phyloP scores from a whole-genome alignment of 2,888 invertebrate genomes.

The Melanotus villosus region DNA sequence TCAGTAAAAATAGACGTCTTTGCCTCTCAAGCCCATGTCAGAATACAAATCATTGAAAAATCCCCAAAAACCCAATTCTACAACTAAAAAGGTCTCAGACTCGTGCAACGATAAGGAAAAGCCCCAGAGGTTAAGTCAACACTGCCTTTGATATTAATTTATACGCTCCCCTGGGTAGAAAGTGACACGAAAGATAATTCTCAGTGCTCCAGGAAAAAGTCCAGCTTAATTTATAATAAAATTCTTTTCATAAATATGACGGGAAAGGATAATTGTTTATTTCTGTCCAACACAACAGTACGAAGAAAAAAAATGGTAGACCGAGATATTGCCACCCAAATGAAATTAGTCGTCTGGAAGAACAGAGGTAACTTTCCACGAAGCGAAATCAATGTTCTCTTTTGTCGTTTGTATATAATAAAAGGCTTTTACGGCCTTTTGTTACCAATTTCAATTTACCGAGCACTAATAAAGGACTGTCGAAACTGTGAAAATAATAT shows the following conservation, averaged over 20 bases:
- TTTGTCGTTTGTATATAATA: neutral
- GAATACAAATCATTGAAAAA: no score
- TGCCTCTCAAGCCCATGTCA: no score
- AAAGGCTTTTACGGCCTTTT: neutral
- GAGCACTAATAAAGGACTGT: neutral
- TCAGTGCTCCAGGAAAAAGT: no score
- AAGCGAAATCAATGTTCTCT: slow-evolving; percentile 4
- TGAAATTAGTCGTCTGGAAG: slow-evolving; percentile 10
- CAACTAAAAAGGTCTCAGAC: no score
- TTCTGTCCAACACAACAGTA: neutral
- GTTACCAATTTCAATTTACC: slow-evolving; percentile 2
- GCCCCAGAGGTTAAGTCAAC: neutral
- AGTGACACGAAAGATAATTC: neutral
- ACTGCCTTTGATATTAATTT: slow-evolving; percentile 1
- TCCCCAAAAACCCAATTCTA: no score
- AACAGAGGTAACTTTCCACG: slow-evolving; percentile 9
- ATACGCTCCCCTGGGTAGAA: neutral
- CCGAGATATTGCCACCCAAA: neutral
- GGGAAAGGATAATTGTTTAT: neutral
- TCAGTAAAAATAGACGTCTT: no score
- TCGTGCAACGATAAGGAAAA: neutral
- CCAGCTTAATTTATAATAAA: neutral
- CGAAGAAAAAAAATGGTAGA: neutral
- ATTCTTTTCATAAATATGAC: neutral
- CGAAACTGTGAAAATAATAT: neutral